A percentile compares a stretch with the other conserved stretches of the same genome.
Conservation (phyloP, 2,888 invertebrate species). For the Nycteola revayana region DNA sequence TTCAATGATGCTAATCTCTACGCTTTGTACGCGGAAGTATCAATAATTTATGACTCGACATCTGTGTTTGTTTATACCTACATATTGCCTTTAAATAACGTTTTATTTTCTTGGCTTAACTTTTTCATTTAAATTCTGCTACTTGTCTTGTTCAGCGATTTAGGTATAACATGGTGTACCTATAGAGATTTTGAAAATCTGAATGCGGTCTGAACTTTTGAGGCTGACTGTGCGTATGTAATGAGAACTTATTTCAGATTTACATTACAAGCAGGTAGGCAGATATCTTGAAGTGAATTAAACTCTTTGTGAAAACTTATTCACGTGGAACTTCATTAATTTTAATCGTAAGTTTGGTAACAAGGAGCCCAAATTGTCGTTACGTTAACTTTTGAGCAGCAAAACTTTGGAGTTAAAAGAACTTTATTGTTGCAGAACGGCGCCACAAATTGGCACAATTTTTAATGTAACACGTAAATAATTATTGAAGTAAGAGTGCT, state of each 20-base stretch:
- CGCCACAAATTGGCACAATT: slow-evolving; percentile 14
- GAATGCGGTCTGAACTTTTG: too few relatives aligned
- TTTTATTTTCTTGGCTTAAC: too few relatives aligned
- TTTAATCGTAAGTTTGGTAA: slow-evolving; percentile 48
- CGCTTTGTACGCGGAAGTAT: slow-evolving; percentile 28
- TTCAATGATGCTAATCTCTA: slow-evolving; percentile 40
- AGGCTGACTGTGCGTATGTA: too few relatives aligned
- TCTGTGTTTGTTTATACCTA: slow-evolving; percentile 10
- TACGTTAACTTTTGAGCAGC: slow-evolving; percentile 45
- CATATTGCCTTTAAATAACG: too few relatives aligned
- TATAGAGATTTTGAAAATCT: too few relatives aligned
- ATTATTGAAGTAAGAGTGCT: slow-evolving; percentile 9
- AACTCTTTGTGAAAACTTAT: slow-evolving; percentile 35
- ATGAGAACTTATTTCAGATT: too few relatives aligned
- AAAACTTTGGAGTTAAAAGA: slow-evolving; percentile 48
- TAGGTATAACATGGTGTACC: too few relatives aligned
- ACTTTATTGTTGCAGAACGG: slow-evolving; percentile 31
- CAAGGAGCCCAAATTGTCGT: slow-evolving; percentile 42
- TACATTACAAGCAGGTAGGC: too few relatives aligned
- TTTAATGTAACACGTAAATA: slow-evolving; percentile 23
- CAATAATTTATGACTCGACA: slow-evolving; percentile 42
- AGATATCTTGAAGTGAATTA: too few relatives aligned
- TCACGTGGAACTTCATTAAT: slow-evolving; percentile 53
- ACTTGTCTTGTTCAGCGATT: too few relatives aligned
- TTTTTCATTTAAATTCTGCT: too few relatives aligned